Percentiles rank a stretch among this genome's conserved stretches.
Conservation (phyloP, 35 echinoderm and acorn worm genomes). For the Strongylocentrotus purpuratus region DNA sequence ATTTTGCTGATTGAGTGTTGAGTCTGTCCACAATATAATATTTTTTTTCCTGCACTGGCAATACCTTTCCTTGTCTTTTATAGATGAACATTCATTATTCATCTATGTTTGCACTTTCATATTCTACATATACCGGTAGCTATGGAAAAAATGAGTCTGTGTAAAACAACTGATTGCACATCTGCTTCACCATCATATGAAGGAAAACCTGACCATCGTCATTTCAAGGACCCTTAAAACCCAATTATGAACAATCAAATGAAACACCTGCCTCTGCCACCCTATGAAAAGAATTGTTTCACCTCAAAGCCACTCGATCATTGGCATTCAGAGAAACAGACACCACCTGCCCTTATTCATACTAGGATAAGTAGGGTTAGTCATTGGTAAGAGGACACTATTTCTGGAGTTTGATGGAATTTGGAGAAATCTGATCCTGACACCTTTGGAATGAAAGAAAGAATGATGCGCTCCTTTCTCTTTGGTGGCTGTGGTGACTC, state of each 20-base stretch:
- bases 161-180: neutral
- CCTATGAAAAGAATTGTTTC: neutral
- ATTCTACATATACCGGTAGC: too few relatives aligned
- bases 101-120: too few relatives aligned
- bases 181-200: neutral
- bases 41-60: too few relatives aligned
- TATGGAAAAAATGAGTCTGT: neutral
- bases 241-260: neutral
- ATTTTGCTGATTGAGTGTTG: too few relatives aligned
- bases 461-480: too few relatives aligned
- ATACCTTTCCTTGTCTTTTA: too few relatives aligned
- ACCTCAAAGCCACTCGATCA: neutral
- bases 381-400: neutral
- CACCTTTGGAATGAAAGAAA: neutral
- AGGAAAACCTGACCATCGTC: neutral
- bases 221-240: neutral
- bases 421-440: neutral
- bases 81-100: too few relatives aligned
- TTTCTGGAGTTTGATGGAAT: neutral
- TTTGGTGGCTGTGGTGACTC: neutral
- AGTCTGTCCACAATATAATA: too few relatives aligned
- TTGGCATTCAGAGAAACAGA: neutral
- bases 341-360: neutral
- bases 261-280: neutral
- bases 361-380: neutral